These are phyloP conservation scores for Parauchenoglanis punctatus DNA, from an alignment of 2,797 vertebrate species.

Conservation along the genomic window DNA sequence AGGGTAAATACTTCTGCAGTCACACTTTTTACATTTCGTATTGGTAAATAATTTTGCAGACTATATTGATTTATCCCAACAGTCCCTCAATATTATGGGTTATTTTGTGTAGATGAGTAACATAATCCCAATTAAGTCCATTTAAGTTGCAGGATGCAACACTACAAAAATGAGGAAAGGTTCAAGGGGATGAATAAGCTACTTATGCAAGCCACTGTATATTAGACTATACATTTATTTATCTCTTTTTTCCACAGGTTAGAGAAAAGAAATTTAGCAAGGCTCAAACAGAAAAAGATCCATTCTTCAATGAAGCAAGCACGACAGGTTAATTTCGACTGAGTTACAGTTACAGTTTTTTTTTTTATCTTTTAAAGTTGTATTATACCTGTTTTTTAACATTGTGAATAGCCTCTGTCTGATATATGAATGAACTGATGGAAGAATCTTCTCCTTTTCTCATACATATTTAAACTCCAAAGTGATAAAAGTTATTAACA, in stretches of 20 bases:
- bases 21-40: background rate
- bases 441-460: background rate
- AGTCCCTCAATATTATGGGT: background rate
- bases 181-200: background rate
- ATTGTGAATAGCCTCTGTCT: background rate
- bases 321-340: constrained; percentile 82
- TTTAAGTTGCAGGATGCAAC: background rate
- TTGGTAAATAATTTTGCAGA: background rate
- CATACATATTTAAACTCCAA: too few relatives aligned
- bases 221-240: background rate
- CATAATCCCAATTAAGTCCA: background rate
- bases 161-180: background rate
- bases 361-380: background rate
- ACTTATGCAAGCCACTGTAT: background rate
- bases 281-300: constrained; percentile 86
- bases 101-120: background rate
- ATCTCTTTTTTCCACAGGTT: constrained; percentile 72
- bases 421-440: background rate
- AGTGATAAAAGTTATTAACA: too few relatives aligned
- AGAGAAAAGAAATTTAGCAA: constrained; percentile 82
- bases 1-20: background rate
- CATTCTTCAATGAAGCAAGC: constrained; percentile 79
- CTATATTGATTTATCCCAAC: background rate
- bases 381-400: background rate
- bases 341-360: background rate